These are phyloP conservation scores for Pomacea canaliculata DNA, from an alignment of 2,888 invertebrate genomes.

Conservation along the genomic window DNA sequence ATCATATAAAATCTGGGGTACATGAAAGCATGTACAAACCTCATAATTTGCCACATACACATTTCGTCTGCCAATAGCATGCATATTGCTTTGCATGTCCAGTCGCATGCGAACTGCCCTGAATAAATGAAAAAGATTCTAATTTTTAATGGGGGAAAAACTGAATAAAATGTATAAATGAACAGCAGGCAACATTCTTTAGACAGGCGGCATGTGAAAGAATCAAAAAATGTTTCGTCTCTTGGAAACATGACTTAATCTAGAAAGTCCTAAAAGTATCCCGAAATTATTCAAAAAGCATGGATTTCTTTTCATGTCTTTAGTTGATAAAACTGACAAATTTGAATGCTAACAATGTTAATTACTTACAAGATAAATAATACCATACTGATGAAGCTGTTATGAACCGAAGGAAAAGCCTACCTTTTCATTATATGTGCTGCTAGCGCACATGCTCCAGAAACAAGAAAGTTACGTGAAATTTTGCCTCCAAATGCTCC, in stretches of 20 bases:
- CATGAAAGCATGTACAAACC: constrained; percentile 33
- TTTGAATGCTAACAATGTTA: too few species aligned
- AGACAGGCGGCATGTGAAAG: too few species aligned
- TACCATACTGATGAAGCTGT: too few species aligned
- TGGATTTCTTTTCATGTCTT: too few species aligned
- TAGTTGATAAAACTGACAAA: too few species aligned
- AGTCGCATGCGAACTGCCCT: constrained; percentile 81
- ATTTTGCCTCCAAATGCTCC: constrained; percentile 87
- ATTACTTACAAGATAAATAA: too few species aligned
- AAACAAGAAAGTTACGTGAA: constrained; percentile 74
- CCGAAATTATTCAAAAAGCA: too few species aligned
- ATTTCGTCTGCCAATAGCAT: constrained; percentile 67
- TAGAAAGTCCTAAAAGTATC: too few species aligned
- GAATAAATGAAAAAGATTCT: constrained; percentile 24
- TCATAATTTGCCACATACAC: constrained; percentile 53
- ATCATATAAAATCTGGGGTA: too few species aligned
- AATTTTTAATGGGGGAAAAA: neutral
- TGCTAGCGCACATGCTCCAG: constrained; percentile 80
- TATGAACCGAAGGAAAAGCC: neutral
- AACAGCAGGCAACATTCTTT: too few species aligned
- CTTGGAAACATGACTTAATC: too few species aligned
- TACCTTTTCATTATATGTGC: constrained; percentile 49
- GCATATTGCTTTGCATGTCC: constrained; percentile 81
- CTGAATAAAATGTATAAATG: neutral
- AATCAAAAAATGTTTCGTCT: too few species aligned